Evolutionary conservation across 2,113 vertebrate species (phyloP).

Genomic region (Elaphurus davidianus): DNA sequence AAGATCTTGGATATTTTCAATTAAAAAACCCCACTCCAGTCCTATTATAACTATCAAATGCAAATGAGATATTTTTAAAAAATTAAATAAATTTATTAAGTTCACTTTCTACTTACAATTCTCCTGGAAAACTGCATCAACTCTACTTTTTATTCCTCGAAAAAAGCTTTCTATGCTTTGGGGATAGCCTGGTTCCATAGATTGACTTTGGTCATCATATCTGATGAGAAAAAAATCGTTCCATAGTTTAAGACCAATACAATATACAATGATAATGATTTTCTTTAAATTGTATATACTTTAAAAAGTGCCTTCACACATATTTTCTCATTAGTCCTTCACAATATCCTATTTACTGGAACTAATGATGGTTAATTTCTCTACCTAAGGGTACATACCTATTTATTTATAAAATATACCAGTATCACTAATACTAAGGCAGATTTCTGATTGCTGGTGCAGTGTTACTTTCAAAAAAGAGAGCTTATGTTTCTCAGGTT

Average conservation of each 20-base stretch:
- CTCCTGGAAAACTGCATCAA: conserved; percentile 87
- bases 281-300: neutral
- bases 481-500: neutral
- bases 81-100: neutral
- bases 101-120: conserved; percentile 77
- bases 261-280: neutral
- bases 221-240: conserved; percentile 73
- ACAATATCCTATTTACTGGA: neutral
- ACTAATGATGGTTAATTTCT: neutral
- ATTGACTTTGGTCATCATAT: conserved; percentile 84
- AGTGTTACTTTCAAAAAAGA: neutral
- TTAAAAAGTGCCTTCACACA: neutral
- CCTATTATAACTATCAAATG: neutral
- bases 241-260: neutral
- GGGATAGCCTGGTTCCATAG: conserved; percentile 87
- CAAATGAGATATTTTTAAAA: neutral
- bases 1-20: neutral
- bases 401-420: neutral
- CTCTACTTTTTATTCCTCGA: conserved; percentile 75
- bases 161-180: conserved; percentile 79
- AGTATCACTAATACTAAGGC: neutral
- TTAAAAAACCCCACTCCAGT: neutral
- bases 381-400: neutral
- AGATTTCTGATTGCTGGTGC: neutral
- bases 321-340: neutral